Base-by-base conservation (phyloP, 2,113 vertebrate species). In the Pteruthius melanotis region DNA sequence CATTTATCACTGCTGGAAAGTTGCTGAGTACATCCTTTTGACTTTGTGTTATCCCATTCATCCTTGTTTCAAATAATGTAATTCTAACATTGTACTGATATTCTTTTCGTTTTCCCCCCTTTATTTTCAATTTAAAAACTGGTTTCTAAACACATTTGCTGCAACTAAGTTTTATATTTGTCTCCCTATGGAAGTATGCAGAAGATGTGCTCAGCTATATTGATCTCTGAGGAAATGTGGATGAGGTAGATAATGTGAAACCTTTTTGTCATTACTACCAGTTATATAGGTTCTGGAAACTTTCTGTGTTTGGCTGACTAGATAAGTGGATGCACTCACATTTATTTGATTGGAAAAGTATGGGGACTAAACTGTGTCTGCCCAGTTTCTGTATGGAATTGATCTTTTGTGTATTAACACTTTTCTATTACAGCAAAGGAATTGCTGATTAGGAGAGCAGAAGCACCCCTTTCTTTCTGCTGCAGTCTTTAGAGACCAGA, bases 201-300 rank as follows among this genome's bases (percentile, higher is more conserved):
- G 96, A 97, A 96, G 95, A 96, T 0, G 31, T 85, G 87, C 90
- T 97, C 93, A 87, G 94, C 87, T 89, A 50, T 97, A 97, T 96
- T 96, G 97, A 97, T 97, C 95, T 90, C 74, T 64, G 77, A 94
- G 93, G 95, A 95, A 95, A 97, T 97, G 89, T 95, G 96, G 95
- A 96, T 83, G 92, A 95, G 80, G 60, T 65, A 97, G 95, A 96
- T 97, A 97, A 97, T 93, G 81, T 87, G 86, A 97, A 96, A 90
- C 94, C 77, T 96, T 96, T 96, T 96, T 97, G 94, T 95, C 91
- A 96, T 95, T 95, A 95, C 94, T 88, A 93, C 83, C 94, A 72
- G 70, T 93, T 95, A 92, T 91, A 96, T 53, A 89, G 94, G 78
- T 87, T 95, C 93, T 92, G 90, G 91, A 96, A 92, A 93, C 87